phyloP scores from a whole-genome alignment of 1,140 invertebrate species.

The Neodiprion lecontei region DNA sequence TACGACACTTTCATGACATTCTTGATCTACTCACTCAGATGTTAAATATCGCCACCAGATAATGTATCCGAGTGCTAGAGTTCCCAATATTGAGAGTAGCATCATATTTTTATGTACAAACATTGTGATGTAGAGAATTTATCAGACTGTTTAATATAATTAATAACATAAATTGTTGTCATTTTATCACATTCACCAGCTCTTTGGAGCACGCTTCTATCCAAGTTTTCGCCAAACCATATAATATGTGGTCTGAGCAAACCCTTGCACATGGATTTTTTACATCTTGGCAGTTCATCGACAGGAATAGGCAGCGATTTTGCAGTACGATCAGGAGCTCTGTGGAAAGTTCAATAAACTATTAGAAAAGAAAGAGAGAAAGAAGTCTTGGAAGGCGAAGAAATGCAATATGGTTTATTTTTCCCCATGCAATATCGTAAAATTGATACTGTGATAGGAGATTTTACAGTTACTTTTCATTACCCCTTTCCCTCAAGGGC shows the following conservation, averaged over 20 bases:
- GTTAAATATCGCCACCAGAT: too few relatives aligned
- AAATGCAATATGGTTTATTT: not conserved
- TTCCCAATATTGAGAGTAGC: not conserved
- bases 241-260: conserved; percentile 86
- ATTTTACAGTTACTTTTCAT: conserved; percentile 12
- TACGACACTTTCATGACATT: too few relatives aligned
- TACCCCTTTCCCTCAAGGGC: conserved; percentile 63
- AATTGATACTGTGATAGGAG: conserved; percentile 12
- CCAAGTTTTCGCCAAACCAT: conserved; percentile 89
- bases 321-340: conserved; percentile 61
- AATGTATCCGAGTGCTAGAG: too few relatives aligned
- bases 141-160: conserved; percentile 12
- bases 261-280: conserved; percentile 68
- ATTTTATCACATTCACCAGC: conserved; percentile 63
- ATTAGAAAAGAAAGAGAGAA: too few relatives aligned
- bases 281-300: conserved; percentile 76
- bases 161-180: conserved; percentile 23
- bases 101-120: conserved; percentile 18
- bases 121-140: conserved; percentile 3
- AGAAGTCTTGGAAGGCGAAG: too few relatives aligned
- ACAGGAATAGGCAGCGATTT: conserved; percentile 68
- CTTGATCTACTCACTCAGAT: too few relatives aligned
- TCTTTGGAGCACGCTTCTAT: conserved; percentile 68
- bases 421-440: not conserved
- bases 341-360: conserved; percentile 34